Conservation (phyloP, 2,113 vertebrate genomes). For the Cathartes aura region DNA sequence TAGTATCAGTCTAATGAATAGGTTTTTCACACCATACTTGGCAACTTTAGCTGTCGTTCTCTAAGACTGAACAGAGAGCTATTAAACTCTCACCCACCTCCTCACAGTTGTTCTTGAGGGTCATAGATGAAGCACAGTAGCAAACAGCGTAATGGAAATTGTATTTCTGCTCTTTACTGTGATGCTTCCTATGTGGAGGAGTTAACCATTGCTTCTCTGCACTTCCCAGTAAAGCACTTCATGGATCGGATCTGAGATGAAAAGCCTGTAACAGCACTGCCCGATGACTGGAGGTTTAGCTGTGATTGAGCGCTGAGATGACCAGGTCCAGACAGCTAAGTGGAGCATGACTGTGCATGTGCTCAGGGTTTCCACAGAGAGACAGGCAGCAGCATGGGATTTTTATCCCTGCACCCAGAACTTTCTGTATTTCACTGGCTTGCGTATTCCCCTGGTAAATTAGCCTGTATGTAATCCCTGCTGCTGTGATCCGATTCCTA, state of each 20-base stretch:
- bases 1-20: background rate
- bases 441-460: background rate
- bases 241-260: fast-evolving
- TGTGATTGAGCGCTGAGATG: background rate
- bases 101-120: background rate
- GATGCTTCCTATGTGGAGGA: background rate
- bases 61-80: background rate
- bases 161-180: background rate
- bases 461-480: background rate
- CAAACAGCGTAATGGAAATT: background rate
- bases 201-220: background rate
- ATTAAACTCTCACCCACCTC: background rate
- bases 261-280: background rate
- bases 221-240: background rate
- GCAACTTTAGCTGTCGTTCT: background rate
- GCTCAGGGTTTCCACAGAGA: background rate
- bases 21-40: background rate
- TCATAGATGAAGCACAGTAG: background rate
- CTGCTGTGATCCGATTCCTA: background rate
- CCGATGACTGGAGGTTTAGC: background rate
- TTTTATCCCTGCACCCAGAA: background rate
- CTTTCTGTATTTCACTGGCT: background rate
- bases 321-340: background rate
- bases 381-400: background rate
- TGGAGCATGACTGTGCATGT: fast-evolving